A percentile compares a stretch with the other conserved stretches of the same genome.
Conservation (phyloP, 2,888 invertebrate genomes). For the Melinaea marsaeus region DNA sequence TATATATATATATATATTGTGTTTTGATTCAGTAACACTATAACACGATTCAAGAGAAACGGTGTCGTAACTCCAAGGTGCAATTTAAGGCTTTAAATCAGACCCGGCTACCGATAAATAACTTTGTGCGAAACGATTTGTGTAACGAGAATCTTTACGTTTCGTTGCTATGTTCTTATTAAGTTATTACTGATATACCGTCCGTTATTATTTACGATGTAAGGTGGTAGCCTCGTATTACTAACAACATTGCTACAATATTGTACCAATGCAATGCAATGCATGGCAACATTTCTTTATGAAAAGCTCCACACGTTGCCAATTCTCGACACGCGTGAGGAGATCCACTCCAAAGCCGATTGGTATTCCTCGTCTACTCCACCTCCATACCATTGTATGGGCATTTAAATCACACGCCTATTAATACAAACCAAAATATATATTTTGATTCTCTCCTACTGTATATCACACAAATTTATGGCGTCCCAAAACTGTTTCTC, state of each 20-base stretch:
- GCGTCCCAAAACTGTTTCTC: slow-evolving; percentile 56
- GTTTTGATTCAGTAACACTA: slow-evolving; percentile 12
- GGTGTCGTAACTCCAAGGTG: slow-evolving; percentile 54
- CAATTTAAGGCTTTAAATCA: slow-evolving; percentile 76
- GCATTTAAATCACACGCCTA: slow-evolving; percentile 38
- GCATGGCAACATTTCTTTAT: neutral
- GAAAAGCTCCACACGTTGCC: slow-evolving; percentile 31
- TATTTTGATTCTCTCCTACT: slow-evolving; percentile 56
- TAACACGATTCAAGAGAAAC: slow-evolving; percentile 43
- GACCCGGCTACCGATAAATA: slow-evolving; percentile 73
- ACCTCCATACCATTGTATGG: slow-evolving; percentile 32
- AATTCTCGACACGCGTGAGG: slow-evolving; percentile 50
- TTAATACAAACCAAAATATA: slow-evolving; percentile 46
- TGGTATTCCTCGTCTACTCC: slow-evolving; percentile 37
- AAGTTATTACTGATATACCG: slow-evolving; percentile 28
- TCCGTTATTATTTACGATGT: neutral
- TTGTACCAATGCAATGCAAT: neutral
- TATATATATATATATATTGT: neutral
- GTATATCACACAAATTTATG: slow-evolving; percentile 66
- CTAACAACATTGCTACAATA: no score
- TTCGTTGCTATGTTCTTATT: slow-evolving; percentile 33
- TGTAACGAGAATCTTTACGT: slow-evolving; percentile 62
- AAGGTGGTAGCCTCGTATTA: no score
- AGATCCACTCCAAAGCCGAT: slow-evolving; percentile 62
- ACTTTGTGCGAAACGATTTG: slow-evolving; percentile 61